Evolutionary conservation across 2,113 vertebrate species (phyloP).

Genomic region (Etheostoma spectabile): DNA sequence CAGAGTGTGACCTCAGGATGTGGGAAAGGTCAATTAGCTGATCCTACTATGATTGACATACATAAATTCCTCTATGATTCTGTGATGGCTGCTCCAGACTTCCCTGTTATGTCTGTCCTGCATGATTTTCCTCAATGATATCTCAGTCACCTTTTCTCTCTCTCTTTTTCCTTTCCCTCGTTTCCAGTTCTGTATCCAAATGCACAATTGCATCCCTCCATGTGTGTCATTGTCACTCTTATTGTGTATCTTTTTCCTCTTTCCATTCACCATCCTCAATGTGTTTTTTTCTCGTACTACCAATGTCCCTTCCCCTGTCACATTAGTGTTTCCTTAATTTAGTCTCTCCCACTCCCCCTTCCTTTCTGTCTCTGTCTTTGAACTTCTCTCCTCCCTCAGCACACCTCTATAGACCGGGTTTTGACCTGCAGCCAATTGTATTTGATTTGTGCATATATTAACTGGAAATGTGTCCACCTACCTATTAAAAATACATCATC

Average conservation of each 20-base stretch:
- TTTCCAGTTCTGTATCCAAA: not conserved
- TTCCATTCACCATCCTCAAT: not conserved
- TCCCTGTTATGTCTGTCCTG: not conserved
- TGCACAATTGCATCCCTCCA: not conserved
- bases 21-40: slow-evolving; percentile 24
- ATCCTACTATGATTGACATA: slow-evolving; percentile 4
- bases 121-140: not conserved
- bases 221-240: not conserved
- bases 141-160: not conserved
- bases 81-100: slow-evolving; percentile 18
- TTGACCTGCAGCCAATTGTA: slow-evolving; percentile 51
- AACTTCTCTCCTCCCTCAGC: slow-evolving; percentile 17
- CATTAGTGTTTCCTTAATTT: slow-evolving; percentile 15
- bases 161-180: not conserved
- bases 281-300: not conserved
- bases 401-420: slow-evolving; percentile 30
- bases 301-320: slow-evolving; percentile 6
- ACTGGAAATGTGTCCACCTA: slow-evolving; percentile 59
- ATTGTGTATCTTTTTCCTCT: not conserved
- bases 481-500: slow-evolving; percentile 67
- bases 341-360: not conserved
- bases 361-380: slow-evolving; percentile 13
- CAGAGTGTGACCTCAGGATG: slow-evolving; percentile 48
- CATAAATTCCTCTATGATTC: not conserved
- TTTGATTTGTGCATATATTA: slow-evolving; percentile 62